Percentiles rank a stretch among this genome's conserved stretches.
phyloP scores from a whole-genome alignment of 2,113 vertebrate species.

The Sturnus vulgaris region DNA sequence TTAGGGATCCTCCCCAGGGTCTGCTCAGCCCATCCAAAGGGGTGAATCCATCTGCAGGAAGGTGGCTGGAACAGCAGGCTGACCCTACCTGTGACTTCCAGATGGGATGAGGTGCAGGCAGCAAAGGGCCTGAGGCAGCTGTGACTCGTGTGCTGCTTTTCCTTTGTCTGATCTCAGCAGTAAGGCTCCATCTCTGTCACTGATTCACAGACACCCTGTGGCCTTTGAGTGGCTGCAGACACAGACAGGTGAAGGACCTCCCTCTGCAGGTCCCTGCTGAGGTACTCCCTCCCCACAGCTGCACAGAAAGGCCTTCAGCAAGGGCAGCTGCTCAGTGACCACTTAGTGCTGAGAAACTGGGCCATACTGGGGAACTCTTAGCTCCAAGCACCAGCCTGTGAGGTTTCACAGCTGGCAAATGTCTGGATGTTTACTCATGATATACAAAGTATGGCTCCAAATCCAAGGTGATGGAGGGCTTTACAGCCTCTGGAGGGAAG shows the following conservation, averaged over 20 bases:
- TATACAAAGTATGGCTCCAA: neutral
- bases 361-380: neutral
- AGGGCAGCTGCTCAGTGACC: neutral
- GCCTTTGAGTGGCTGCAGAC: neutral
- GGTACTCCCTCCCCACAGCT: neutral
- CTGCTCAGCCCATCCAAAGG: neutral
- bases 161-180: neutral
- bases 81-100: neutral
- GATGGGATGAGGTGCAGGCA: accelerated
- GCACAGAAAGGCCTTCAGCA: neutral
- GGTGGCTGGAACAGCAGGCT: neutral
- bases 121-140: neutral
- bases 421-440: neutral
- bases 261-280: neutral
- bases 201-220: neutral
- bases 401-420: neutral
- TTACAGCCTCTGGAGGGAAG: neutral
- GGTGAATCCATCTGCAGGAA: neutral
- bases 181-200: neutral
- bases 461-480: neutral
- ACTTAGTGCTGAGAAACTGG: neutral
- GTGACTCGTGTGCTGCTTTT: neutral
- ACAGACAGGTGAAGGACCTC: neutral
- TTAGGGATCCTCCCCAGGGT: slow-evolving; percentile 11
- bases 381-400: neutral